Evolutionary conservation across 2,797 vertebrate genomes (phyloP).

Genomic region (Echeneis naucrates): DNA sequence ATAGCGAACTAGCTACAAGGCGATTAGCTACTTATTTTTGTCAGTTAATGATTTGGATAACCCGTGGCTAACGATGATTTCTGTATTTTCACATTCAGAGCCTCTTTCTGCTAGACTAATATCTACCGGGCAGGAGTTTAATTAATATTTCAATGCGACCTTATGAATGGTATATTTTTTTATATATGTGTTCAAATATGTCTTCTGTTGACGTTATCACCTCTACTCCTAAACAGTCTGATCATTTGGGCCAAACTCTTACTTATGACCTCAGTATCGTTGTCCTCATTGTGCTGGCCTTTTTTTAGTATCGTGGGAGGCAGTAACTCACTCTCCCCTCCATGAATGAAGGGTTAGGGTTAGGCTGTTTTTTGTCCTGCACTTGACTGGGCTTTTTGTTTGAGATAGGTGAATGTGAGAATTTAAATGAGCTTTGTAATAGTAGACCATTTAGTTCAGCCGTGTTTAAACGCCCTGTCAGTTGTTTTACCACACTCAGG

Average conservation of each 20-base stretch:
- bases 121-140: not conserved
- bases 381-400: conserved; percentile 61
- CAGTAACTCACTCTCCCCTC: conserved; percentile 55
- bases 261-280: conserved; percentile 8
- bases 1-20: conserved; percentile 24
- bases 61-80: not conserved
- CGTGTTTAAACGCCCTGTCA: conserved; percentile 8
- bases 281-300: conserved; percentile 35
- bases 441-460: conserved; percentile 15
- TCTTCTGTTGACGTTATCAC: accelerated
- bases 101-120: not conserved
- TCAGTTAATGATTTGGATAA: not conserved
- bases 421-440: conserved; percentile 64
- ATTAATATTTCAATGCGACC: no score
- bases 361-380: conserved; percentile 62
- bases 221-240: not conserved
- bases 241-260: conserved; percentile 23
- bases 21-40: not conserved
- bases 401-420: conserved; percentile 59
- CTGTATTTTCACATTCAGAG: not conserved
- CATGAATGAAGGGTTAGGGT: conserved; percentile 63
- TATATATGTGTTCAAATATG: not conserved
- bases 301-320: conserved; percentile 59
- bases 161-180: no score
- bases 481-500: not conserved